A percentile compares a stretch with the other conserved stretches of the same genome.
phyloP scores from a whole-genome alignment of 2,888 invertebrate species.

The Drosophila subquinaria region DNA sequence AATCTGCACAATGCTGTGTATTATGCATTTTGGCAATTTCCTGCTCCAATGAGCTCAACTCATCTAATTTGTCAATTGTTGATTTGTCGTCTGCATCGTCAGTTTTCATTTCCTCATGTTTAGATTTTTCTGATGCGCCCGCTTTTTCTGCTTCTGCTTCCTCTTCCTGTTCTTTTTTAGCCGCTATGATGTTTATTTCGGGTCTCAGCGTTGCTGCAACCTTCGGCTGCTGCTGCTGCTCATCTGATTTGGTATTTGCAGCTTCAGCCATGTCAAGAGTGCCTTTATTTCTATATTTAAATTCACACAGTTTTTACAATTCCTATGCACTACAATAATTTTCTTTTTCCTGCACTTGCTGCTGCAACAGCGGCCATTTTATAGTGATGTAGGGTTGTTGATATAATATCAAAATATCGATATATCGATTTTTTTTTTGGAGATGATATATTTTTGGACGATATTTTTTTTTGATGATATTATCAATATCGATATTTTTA shows the following conservation, averaged over 20 bases:
- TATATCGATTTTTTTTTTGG: too few species aligned
- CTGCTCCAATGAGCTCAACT: slow-evolving; percentile 81
- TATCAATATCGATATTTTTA: too few species aligned
- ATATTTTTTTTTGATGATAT: too few species aligned
- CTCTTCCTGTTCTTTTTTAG: slow-evolving; percentile 20
- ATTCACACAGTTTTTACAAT: slow-evolving; percentile 17
- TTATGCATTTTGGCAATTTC: slow-evolving; percentile 84
- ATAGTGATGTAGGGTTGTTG: slow-evolving; percentile 65
- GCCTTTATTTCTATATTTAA: slow-evolving; percentile 10
- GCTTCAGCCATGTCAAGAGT: slow-evolving; percentile 46
- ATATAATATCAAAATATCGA: too few species aligned
- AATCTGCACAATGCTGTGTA: slow-evolving; percentile 40
- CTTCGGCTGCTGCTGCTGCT: slow-evolving; percentile 12
- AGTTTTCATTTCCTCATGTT: slow-evolving; percentile 38
- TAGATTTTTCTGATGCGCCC: slow-evolving; percentile 41
- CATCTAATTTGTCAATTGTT: slow-evolving; percentile 69
- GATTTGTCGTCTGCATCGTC: slow-evolving; percentile 14
- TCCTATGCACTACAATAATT: slow-evolving; percentile 33
- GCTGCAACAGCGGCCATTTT: slow-evolving; percentile 66
- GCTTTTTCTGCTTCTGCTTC: slow-evolving; percentile 42
- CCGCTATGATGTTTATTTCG: slow-evolving; percentile 38
- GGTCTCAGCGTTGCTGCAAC: slow-evolving; percentile 10
- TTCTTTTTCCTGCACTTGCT: slow-evolving; percentile 65
- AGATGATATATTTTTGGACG: too few species aligned
- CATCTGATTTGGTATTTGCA: slow-evolving; percentile 26